Percentiles rank a stretch among this genome's conserved stretches.
These are phyloP conservation scores for Calliphora vicina DNA, from an alignment of 1,140 invertebrate species.

Conservation along the genomic window DNA sequence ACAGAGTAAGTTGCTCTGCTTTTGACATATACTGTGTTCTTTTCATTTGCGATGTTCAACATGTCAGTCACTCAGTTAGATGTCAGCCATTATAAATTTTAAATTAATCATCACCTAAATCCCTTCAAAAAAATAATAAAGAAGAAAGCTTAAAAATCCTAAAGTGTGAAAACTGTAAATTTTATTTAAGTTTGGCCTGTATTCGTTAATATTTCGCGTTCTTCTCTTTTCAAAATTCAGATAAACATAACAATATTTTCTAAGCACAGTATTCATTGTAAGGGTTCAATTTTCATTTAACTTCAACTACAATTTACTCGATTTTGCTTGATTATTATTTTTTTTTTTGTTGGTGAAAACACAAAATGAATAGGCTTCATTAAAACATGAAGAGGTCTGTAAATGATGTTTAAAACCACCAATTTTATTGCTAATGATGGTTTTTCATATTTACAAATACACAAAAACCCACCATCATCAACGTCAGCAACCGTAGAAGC, in stretches of 20 bases:
- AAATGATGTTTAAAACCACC: constrained; percentile 29
- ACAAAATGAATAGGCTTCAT: constrained; percentile 25
- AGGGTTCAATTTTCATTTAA: not conserved
- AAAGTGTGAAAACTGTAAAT: not conserved
- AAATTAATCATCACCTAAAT: constrained; percentile 4
- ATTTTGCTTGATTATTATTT: not conserved
- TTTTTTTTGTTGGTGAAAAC: not conserved
- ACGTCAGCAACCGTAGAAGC: not conserved
- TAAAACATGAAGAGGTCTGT: constrained; percentile 29
- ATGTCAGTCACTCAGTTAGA: not conserved
- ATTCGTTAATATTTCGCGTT: not conserved
- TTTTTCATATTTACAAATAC: not conserved
- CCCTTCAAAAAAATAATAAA: not conserved
- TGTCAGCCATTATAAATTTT: not conserved
- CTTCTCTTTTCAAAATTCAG: not conserved
- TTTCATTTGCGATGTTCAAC: not conserved
- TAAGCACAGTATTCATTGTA: not conserved
- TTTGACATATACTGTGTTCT: not conserved
- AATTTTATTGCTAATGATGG: constrained; percentile 15
- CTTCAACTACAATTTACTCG: not conserved
- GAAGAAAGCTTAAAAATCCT: not conserved
- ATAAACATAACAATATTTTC: not conserved
- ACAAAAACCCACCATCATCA: not conserved
- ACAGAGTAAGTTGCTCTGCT: not conserved
- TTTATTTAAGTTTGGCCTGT: not conserved